Base-by-base conservation (phyloP, 2,797 vertebrate genomes). In the Pseudochromis fuscus region DNA sequence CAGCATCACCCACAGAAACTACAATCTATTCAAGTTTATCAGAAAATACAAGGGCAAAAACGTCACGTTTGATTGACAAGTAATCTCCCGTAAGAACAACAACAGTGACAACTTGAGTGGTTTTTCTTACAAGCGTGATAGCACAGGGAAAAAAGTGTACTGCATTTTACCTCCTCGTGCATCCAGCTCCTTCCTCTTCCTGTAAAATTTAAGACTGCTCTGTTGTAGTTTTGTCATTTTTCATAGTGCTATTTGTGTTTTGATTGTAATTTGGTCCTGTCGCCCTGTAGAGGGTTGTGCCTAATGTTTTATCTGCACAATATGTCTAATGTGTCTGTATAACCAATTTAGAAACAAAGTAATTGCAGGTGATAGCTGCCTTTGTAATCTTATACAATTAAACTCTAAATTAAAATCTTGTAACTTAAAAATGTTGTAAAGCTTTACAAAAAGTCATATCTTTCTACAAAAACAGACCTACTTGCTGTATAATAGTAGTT, bases 31-130 rank as follows among this genome's bases (percentile, higher is more conserved):
- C 50, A 74, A 25, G 31, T 35, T 24, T 27, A 57, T 57, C 35
- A 67, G 62, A 66, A 71, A 75, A 72, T 67, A 46, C 28, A 67
- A 67, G 44, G 50, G 23, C 52, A 58, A 35, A 30, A 11, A 60
- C 46, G 45, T 49, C 33, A 31, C 28, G 16, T 79, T 62, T 74
- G 73, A 85, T 35, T 77, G 72, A 75, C 63, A 83, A 61, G 40
- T 63, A 44, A 40, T 40, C 38, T 44, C 0, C 7, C 3, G 16
- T 38, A 64, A 50, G 71, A 72, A 44, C 49, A 45, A 56, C 49
- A 51, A 40, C 50, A 49, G 46, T 28, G 45, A 67, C 49, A 56
- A 11, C 28, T 71, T 24, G 62, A 30, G 49, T 52, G 50, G 59
- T 45, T 33, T 42, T 64, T 18, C 40, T 40, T 38, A 56, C 27